These are phyloP conservation scores for Chamaea fasciata DNA, from an alignment of 2,113 vertebrate genomes.

Conservation along the genomic window DNA sequence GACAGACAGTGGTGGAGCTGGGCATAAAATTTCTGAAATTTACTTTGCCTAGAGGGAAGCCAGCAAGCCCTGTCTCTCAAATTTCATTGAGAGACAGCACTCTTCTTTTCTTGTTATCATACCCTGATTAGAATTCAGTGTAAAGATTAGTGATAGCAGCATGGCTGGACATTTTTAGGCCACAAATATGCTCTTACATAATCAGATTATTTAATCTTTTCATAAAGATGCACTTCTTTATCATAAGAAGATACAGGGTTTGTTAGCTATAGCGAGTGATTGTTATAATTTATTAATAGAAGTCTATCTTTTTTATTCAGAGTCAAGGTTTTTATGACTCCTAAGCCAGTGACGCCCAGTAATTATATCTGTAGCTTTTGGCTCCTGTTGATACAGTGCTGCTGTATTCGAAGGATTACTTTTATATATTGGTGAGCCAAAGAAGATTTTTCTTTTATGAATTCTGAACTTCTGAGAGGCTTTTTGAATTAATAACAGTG, in stretches of 20 bases:
- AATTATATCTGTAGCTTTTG: slow-evolving; percentile 42
- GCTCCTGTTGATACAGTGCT: slow-evolving; percentile 7
- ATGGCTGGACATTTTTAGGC: slow-evolving; percentile 8
- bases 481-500: slow-evolving; percentile 39
- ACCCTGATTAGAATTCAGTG: slow-evolving; percentile 7
- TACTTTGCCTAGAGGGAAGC: not conserved
- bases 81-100: not conserved
- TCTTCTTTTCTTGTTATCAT: not conserved
- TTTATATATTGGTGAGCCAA: slow-evolving; percentile 16
- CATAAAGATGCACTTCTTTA: slow-evolving; percentile 19
- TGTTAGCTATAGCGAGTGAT: slow-evolving; percentile 1
- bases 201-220: slow-evolving; percentile 37
- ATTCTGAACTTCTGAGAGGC: slow-evolving; percentile 4
- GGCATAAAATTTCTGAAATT: not conserved
- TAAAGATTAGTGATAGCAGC: not conserved
- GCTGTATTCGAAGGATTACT: slow-evolving; percentile 19
- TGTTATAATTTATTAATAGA: slow-evolving; percentile 3
- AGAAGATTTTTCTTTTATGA: slow-evolving; percentile 56
- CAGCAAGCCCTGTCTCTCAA: not conserved
- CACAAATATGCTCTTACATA: slow-evolving; percentile 8
- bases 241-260: not conserved
- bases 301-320: not conserved
- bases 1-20: not conserved
- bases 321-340: slow-evolving; percentile 18
- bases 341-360: slow-evolving; percentile 14